Conservation (phyloP, 2,113 vertebrate species). For the Pedionomus torquatus region DNA sequence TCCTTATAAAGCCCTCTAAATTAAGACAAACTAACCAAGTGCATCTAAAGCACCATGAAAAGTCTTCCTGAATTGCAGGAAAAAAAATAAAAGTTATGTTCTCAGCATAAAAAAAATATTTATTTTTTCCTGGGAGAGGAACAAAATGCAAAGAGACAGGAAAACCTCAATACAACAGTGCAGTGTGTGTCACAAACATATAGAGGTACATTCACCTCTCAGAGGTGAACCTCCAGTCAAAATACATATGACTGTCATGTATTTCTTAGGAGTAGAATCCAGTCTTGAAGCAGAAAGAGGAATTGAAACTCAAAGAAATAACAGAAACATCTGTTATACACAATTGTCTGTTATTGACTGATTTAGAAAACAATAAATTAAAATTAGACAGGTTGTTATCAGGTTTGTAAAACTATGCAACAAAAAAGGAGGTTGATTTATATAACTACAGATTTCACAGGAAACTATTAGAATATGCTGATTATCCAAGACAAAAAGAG, state of each 20-base stretch:
- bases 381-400: not conserved
- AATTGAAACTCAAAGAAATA: not conserved
- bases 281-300: not conserved
- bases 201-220: not conserved
- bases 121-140: not conserved
- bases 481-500: not conserved
- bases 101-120: not conserved
- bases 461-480: not conserved
- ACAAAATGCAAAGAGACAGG: not conserved
- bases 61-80: not conserved
- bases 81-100: not conserved
- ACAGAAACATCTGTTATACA: not conserved
- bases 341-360: fast-evolving
- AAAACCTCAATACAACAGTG: fast-evolving
- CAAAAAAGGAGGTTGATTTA: not conserved
- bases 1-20: conserved; percentile 8
- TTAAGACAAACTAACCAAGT: not conserved
- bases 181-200: not conserved
- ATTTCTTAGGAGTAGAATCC: not conserved
- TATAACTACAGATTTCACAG: not conserved
- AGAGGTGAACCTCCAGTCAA: not conserved
- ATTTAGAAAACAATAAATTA: not conserved
- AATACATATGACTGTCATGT: not conserved
- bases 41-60: not conserved
- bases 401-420: not conserved